These are phyloP conservation scores for Rhinogobio ventralis DNA, from an alignment of 2,797 vertebrate genomes.

Conservation along the genomic window DNA sequence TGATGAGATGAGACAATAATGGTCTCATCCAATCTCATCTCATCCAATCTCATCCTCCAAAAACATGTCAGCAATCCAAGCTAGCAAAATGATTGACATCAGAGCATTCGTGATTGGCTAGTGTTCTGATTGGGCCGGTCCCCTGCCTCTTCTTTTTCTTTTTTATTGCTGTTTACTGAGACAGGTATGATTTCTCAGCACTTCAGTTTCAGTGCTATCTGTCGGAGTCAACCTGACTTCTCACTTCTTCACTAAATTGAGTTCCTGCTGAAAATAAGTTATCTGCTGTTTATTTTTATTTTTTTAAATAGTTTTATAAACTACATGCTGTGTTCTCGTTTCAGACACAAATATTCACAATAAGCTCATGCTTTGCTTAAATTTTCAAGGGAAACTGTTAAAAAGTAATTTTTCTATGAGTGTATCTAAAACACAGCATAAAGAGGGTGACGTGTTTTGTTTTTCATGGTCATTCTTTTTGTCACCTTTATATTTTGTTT, in stretches of 20 bases:
- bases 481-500: constrained; percentile 48
- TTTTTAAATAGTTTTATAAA: neutral
- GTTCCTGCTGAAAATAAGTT: constrained; percentile 1
- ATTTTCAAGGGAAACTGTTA: neutral
- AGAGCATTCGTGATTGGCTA: neutral
- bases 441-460: constrained; percentile 17
- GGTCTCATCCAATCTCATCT: neutral
- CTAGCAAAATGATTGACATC: neutral
- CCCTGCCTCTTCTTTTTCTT: neutral
- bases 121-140: neutral
- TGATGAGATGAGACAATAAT: neutral
- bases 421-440: neutral
- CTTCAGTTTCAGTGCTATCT: neutral
- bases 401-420: neutral
- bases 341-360: neutral
- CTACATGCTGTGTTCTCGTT: constrained; percentile 17
- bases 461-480: constrained; percentile 31
- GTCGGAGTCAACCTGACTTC: neutral
- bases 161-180: constrained; percentile 1
- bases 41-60: neutral
- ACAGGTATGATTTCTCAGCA: neutral
- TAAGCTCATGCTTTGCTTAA: neutral
- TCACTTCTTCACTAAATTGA: neutral
- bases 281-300: neutral
- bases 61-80: neutral